A percentile compares a stretch with the other conserved stretches of the same genome.
phyloP scores from a whole-genome alignment of 2,113 vertebrate genomes.

The Paradoxurus hermaphroditus region DNA sequence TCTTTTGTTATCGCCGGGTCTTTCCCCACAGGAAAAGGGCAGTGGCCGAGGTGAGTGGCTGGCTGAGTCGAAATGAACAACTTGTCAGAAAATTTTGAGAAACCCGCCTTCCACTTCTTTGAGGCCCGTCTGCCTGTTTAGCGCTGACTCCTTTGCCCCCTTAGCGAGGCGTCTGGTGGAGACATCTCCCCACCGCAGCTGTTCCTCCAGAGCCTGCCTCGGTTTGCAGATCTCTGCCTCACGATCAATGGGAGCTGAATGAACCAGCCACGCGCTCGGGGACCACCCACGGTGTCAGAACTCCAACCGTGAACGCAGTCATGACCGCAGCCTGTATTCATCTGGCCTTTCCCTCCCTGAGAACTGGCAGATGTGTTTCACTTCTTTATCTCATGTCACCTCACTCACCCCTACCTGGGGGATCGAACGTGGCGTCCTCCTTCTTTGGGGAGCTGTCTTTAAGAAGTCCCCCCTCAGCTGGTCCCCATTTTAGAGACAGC shows the following conservation, averaged over 20 bases:
- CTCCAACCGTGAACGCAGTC: neutral
- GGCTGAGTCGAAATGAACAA: neutral
- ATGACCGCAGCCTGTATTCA: neutral
- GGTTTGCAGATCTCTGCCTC: neutral
- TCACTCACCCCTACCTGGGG: neutral
- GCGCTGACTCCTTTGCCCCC: neutral
- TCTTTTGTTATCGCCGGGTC: neutral
- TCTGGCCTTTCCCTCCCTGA: neutral
- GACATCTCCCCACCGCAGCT: neutral
- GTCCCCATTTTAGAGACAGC: neutral
- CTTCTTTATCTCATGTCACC: neutral
- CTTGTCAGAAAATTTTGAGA: neutral
- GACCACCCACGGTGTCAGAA: neutral
- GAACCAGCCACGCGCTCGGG: neutral
- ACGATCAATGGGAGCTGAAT: neutral
- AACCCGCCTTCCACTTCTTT: neutral
- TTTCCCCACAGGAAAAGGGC: neutral
- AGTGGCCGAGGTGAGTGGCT: accelerated
- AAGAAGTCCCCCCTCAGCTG: accelerated
- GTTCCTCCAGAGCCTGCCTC: neutral
- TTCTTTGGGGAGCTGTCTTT: neutral
- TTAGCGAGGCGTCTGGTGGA: neutral
- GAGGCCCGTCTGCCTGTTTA: accelerated
- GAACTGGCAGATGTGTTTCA: neutral
- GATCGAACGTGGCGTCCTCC: too few relatives aligned